Evolutionary conservation across 2,113 vertebrate genomes (phyloP).

Genomic region (Forbesichthys papilliferus): DNA sequence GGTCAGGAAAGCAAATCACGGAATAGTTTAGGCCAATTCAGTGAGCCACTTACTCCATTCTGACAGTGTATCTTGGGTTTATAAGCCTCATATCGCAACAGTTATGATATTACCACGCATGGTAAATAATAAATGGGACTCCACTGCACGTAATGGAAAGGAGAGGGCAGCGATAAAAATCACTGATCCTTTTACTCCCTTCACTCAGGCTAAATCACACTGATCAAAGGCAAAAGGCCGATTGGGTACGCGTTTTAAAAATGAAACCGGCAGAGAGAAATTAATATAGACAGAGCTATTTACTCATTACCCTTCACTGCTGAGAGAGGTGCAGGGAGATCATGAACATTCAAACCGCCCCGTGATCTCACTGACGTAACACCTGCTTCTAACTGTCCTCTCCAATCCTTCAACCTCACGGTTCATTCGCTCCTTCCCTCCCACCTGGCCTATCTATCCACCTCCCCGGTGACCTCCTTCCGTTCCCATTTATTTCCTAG

Average conservation of each 20-base stretch:
- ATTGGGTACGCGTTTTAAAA: constrained; percentile 45
- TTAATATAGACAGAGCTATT: constrained; percentile 66
- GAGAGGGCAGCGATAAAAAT: constrained; percentile 43
- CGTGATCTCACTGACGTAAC: constrained; percentile 37
- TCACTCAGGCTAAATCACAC: constrained; percentile 41
- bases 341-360: constrained; percentile 37
- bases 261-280: constrained; percentile 45
- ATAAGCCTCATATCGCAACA: constrained; percentile 50
- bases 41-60: constrained; percentile 41
- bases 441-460: constrained; percentile 10
- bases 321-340: background rate
- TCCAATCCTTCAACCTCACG: constrained; percentile 31
- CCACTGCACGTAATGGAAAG: constrained; percentile 38
- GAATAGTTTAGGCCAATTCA: constrained; percentile 32
- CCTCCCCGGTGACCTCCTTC: constrained; percentile 15
- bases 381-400: constrained; percentile 38
- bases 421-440: constrained; percentile 23
- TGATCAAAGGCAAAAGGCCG: constrained; percentile 57
- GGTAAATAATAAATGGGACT: constrained; percentile 36
- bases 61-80: constrained; percentile 39
- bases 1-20: constrained; percentile 37
- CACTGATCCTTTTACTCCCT: constrained; percentile 67
- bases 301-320: constrained; percentile 45
- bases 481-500: constrained; percentile 23
- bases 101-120: constrained; percentile 46